phyloP scores from a whole-genome alignment of 2,888 invertebrate genomes.

The Celastrina argiolus region DNA sequence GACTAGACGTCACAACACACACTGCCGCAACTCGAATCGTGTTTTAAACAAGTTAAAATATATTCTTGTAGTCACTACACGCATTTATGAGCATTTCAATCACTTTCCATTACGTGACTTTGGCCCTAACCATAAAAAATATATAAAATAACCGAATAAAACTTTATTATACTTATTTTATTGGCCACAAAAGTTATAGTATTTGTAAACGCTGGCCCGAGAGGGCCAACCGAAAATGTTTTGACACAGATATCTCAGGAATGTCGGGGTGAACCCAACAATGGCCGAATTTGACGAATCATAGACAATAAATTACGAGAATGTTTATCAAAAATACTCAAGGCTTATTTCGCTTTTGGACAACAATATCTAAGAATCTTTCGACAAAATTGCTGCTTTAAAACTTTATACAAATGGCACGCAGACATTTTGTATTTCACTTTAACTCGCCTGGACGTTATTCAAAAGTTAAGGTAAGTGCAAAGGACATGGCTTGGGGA shows the following conservation, averaged over 20 bases:
- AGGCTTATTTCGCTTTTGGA: background rate
- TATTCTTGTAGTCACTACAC: background rate
- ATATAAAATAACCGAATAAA: slow-evolving; percentile 5
- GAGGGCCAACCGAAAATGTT: background rate
- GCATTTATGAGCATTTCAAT: background rate
- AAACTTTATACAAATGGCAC: background rate
- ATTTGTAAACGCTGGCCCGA: slow-evolving; percentile 1
- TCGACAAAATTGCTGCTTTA: background rate
- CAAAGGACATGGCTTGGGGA: background rate
- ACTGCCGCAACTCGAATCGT: no score
- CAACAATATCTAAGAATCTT: background rate
- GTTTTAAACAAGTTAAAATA: no score
- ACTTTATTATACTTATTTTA: slow-evolving; percentile 11
- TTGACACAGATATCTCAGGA: background rate
- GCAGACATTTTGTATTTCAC: background rate
- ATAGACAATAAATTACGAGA: background rate
- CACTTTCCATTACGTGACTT: background rate
- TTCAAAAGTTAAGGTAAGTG: background rate
- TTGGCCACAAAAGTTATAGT: slow-evolving; percentile 8
- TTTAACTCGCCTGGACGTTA: background rate
- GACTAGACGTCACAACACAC: no score
- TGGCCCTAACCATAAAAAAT: slow-evolving; percentile 1
- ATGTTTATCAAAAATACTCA: background rate
- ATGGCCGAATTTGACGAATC: background rate
- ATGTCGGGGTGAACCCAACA: background rate